These are phyloP conservation scores for mouse (Mus musculus) DNA, from an alignment of 2,113 vertebrate genomes.

Conservation along the genomic window DNA sequence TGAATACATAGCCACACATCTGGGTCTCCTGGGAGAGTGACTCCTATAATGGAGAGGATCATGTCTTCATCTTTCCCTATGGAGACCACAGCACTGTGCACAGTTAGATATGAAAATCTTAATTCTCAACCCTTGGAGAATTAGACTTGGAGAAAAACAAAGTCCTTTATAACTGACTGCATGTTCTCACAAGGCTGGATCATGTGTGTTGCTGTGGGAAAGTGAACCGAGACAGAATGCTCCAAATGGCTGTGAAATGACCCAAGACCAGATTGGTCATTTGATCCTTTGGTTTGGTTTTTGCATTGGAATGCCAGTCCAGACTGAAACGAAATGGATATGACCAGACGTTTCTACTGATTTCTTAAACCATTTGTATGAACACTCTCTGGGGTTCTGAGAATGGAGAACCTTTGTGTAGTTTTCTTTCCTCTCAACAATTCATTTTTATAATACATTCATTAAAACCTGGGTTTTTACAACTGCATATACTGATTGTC, in stretches of 20 bases:
- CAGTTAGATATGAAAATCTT: not conserved
- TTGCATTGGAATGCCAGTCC: not conserved
- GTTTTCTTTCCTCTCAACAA: conserved; percentile 11
- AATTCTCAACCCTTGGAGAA: not conserved
- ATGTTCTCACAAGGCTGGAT: not conserved
- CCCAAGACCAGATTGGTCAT: not conserved
- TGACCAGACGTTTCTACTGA: not conserved
- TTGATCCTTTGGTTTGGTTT: conserved; percentile 51
- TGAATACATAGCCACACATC: not conserved
- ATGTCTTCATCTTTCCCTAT: not conserved
- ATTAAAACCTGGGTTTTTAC: conserved; percentile 44
- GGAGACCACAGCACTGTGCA: not conserved
- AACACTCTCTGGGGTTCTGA: not conserved
- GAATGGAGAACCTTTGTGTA: not conserved
- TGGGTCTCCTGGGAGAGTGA: not conserved
- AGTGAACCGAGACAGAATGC: conserved; percentile 32
- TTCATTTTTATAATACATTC: not conserved
- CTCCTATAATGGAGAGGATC: not conserved
- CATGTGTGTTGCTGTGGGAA: conserved; percentile 18
- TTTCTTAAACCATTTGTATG: not conserved
- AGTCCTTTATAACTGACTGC: not conserved
- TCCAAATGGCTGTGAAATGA: conserved; percentile 57
- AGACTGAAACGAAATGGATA: not conserved
- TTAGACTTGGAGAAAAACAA: not conserved
- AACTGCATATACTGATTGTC: not conserved